Evolutionary conservation across 1,140 invertebrate species (phyloP).

Genomic region (Phymorhynchus buccinoides): DNA sequence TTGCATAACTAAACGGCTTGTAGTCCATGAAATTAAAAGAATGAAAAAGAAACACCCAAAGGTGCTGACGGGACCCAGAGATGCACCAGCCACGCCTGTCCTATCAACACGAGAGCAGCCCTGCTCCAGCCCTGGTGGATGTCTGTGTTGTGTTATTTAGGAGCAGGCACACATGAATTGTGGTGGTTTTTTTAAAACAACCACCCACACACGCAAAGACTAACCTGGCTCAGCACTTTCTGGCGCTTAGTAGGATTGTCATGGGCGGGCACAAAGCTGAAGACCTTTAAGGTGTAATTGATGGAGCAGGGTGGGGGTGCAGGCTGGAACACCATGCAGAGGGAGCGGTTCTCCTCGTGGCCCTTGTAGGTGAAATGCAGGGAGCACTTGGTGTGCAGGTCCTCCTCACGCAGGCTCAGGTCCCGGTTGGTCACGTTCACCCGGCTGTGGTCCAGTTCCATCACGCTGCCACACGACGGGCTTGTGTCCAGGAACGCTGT

Average conservation of each 20-base stretch:
- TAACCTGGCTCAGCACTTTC: background rate
- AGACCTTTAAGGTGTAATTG: constrained; percentile 12
- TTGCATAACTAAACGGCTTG: too few species aligned
- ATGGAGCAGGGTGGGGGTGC: background rate
- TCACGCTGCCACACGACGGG: constrained; percentile 22
- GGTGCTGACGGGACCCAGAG: too few species aligned
- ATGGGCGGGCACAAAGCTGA: background rate
- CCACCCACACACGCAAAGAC: background rate
- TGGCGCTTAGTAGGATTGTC: background rate
- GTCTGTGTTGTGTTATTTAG: too few species aligned
- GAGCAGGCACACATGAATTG: too few species aligned
- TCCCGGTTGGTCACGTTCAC: constrained; percentile 28
- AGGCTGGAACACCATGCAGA: constrained; percentile 30
- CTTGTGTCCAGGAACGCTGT: constrained; percentile 28
- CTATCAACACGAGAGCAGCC: too few species aligned
- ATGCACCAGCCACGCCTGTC: too few species aligned
- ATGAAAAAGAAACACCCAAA: too few species aligned
- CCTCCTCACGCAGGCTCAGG: background rate
- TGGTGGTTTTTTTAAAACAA: too few species aligned
- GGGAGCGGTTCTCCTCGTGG: constrained; percentile 12
- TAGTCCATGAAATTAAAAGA: too few species aligned
- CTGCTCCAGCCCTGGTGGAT: too few species aligned
- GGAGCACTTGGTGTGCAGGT: background rate
- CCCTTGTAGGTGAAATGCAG: constrained; percentile 27
- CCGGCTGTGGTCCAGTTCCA: constrained; percentile 5